These are phyloP conservation scores for Sphaeramia orbicularis DNA, from an alignment of 2,797 vertebrate species.

Conservation along the genomic window DNA sequence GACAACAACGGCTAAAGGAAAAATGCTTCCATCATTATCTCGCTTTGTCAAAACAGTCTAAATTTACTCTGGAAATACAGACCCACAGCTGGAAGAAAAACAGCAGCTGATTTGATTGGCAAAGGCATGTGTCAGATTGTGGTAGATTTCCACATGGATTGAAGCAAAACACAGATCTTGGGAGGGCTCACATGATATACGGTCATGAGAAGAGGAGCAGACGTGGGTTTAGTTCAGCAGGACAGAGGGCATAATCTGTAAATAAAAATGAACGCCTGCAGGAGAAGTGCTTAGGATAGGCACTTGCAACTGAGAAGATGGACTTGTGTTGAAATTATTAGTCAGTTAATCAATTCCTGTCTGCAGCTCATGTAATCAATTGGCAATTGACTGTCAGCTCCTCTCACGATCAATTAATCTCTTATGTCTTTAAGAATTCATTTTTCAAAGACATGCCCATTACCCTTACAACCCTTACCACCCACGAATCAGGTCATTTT, in stretches of 20 bases:
- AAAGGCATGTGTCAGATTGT: conserved; percentile 52
- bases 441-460: no score
- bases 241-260: neutral
- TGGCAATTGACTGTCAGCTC: no score
- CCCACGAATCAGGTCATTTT: no score
- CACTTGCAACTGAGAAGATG: no score
- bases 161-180: conserved; percentile 24
- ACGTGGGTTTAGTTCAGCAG: conserved; percentile 1
- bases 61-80: conserved; percentile 50
- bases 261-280: neutral
- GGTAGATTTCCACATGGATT: conserved; percentile 40
- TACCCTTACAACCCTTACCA: no score
- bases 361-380: no score
- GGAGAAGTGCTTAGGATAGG: neutral
- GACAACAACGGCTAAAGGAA: conserved; percentile 18
- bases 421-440: no score
- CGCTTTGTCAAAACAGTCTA: conserved; percentile 45
- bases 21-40: conserved; percentile 40
- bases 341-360: neutral
- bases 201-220: conserved; percentile 8
- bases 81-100: conserved; percentile 41
- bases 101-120: conserved; percentile 48
- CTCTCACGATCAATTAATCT: no score
- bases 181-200: conserved; percentile 21
- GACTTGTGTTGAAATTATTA: neutral